Conservation (phyloP, 2,113 vertebrate genomes). For the Chaetodon trifascialis region DNA sequence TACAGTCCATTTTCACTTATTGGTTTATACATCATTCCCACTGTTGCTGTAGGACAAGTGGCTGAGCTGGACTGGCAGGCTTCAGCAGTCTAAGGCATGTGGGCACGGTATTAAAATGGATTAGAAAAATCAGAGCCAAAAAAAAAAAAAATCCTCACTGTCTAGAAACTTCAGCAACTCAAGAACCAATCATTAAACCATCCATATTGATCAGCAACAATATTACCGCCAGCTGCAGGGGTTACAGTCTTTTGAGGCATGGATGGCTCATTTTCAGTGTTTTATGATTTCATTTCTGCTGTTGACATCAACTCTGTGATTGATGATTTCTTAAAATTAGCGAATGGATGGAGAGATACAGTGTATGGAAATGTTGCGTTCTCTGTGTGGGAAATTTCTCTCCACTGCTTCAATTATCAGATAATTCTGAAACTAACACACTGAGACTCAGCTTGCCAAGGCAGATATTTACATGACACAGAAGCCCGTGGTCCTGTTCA, state of each 20-base stretch:
- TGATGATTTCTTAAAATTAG: neutral
- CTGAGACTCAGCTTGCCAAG: constrained; percentile 31
- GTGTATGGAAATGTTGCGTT: neutral
- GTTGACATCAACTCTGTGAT: neutral
- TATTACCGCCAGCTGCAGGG: neutral
- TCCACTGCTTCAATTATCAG: constrained; percentile 2
- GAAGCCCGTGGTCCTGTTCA: constrained; percentile 4
- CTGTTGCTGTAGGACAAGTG: neutral
- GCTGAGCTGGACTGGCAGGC: neutral
- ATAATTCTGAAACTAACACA: constrained; percentile 20
- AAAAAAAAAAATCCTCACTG: neutral
- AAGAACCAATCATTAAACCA: neutral
- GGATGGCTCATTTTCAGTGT: neutral
- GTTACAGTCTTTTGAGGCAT: neutral
- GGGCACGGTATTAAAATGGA: neutral
- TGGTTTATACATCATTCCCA: neutral
- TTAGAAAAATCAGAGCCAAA: neutral
- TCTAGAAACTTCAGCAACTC: neutral
- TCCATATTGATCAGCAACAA: neutral
- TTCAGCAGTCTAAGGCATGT: neutral
- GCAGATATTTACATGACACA: constrained; percentile 46
- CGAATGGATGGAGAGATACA: neutral
- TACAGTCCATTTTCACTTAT: neutral
- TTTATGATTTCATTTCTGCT: neutral
- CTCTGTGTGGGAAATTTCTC: neutral